Evolutionary conservation across 2,113 vertebrate genomes (phyloP).

Genomic region (Seriola quinqueradiata): DNA sequence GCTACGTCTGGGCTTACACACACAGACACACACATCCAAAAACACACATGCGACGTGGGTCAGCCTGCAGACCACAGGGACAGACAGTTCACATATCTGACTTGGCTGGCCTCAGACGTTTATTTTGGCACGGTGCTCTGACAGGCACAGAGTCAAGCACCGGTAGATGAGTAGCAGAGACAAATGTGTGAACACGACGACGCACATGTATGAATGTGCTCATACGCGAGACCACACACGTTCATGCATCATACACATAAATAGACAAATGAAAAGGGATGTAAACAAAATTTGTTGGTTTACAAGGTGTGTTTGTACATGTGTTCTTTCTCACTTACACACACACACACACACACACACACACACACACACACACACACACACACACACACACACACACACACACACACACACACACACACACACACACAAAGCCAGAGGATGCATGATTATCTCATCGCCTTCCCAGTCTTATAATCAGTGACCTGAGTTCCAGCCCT

Average conservation of each 20-base stretch:
- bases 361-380: slow-evolving; percentile 2
- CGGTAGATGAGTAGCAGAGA: slow-evolving; percentile 73
- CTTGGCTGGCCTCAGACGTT: slow-evolving; percentile 68
- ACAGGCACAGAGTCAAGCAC: slow-evolving; percentile 63
- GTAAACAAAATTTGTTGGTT: neutral
- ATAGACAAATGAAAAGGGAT: neutral
- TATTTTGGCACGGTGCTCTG: slow-evolving; percentile 72
- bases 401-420: neutral
- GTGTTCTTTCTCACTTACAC: neutral
- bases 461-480: slow-evolving; percentile 53
- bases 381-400: neutral
- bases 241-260: slow-evolving; percentile 2
- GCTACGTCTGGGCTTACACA: slow-evolving; percentile 62
- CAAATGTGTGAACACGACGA: slow-evolving; percentile 75
- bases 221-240: slow-evolving; percentile 67
- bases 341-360: neutral
- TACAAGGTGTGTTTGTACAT: slow-evolving; percentile 3
- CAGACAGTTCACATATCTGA: slow-evolving; percentile 70
- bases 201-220: slow-evolving; percentile 45
- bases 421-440: neutral
- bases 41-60: slow-evolving; percentile 51
- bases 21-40: slow-evolving; percentile 46
- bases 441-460: slow-evolving; percentile 46
- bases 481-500: slow-evolving; percentile 28
- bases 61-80: slow-evolving; percentile 60